phyloP scores from a whole-genome alignment of 2,888 invertebrate genomes.

The Drosophila nigricruria region DNA sequence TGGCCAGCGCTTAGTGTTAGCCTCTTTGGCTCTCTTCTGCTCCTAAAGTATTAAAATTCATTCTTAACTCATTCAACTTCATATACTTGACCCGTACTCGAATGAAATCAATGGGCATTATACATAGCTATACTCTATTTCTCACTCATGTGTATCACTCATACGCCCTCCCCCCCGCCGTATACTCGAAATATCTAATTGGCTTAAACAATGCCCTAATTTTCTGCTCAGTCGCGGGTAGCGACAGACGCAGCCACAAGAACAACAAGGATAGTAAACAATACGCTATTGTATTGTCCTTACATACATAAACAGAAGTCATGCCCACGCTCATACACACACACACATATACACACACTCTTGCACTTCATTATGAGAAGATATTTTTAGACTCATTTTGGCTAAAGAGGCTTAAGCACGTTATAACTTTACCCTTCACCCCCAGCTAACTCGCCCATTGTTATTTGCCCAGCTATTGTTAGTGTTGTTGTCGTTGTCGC shows the following conservation, averaged over 20 bases:
- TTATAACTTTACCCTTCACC: slow-evolving; percentile 61
- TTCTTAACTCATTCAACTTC: not conserved
- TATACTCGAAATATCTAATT: slow-evolving; percentile 66
- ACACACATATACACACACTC: slow-evolving; percentile 29
- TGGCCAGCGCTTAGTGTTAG: not conserved
- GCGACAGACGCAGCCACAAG: slow-evolving; percentile 38
- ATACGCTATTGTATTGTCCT: slow-evolving; percentile 61
- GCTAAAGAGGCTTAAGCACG: slow-evolving; percentile 79
- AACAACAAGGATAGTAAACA: slow-evolving; percentile 53
- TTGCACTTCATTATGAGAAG: slow-evolving; percentile 73
- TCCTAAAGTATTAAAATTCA: not conserved
- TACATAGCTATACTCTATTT: not conserved
- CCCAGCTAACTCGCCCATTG: not conserved
- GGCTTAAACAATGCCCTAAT: slow-evolving; percentile 73
- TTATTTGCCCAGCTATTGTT: slow-evolving; percentile 14
- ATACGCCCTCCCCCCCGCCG: slow-evolving; percentile 61
- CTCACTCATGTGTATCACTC: slow-evolving; percentile 35
- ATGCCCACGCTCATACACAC: slow-evolving; percentile 10
- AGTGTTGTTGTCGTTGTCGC: slow-evolving; percentile 27
- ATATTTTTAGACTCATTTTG: slow-evolving; percentile 79
- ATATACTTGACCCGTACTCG: slow-evolving; percentile 24
- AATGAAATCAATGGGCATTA: slow-evolving; percentile 1
- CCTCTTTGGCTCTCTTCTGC: not conserved
- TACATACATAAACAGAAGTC: slow-evolving; percentile 29
- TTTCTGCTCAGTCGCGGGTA: slow-evolving; percentile 55